These are phyloP conservation scores for Schizaphis graminum DNA, from an alignment of 2,888 invertebrate species.

Conservation along the genomic window DNA sequence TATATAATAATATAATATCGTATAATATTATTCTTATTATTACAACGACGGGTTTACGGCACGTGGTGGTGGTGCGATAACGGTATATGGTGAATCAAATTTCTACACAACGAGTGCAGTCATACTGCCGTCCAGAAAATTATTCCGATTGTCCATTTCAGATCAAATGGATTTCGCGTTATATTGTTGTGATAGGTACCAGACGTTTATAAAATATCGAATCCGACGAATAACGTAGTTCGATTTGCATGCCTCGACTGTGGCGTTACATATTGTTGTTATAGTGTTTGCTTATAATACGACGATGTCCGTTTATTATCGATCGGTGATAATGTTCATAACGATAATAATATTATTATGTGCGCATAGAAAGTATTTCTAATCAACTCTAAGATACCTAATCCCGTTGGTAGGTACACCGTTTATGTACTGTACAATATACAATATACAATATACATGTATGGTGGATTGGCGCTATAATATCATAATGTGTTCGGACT, in stretches of 20 bases:
- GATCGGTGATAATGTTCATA: not conserved
- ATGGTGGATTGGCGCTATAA: not conserved
- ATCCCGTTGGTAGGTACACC: not conserved
- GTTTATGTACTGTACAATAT: not conserved
- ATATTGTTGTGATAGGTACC: not conserved
- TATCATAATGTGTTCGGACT: not conserved
- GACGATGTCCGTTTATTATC: not conserved
- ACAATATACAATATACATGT: not conserved
- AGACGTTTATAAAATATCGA: constrained; percentile 8
- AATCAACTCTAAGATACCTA: not conserved
- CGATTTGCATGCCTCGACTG: constrained; percentile 41
- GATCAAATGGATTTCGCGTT: not conserved
- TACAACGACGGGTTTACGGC: not conserved
- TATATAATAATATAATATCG: not conserved
- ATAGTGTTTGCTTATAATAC: not conserved
- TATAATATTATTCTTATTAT: not conserved
- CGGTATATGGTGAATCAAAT: constrained; percentile 20
- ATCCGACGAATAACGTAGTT: not conserved
- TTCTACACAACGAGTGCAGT: not conserved
- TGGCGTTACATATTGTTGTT: not conserved
- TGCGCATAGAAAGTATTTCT: constrained; percentile 55
- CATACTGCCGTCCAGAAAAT: not conserved
- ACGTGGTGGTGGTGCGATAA: not conserved
- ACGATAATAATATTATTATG: not conserved
- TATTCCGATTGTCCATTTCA: constrained; percentile 9